Evolutionary conservation across 2,113 vertebrate species (phyloP).

Genomic region (Geococcyx californianus): DNA sequence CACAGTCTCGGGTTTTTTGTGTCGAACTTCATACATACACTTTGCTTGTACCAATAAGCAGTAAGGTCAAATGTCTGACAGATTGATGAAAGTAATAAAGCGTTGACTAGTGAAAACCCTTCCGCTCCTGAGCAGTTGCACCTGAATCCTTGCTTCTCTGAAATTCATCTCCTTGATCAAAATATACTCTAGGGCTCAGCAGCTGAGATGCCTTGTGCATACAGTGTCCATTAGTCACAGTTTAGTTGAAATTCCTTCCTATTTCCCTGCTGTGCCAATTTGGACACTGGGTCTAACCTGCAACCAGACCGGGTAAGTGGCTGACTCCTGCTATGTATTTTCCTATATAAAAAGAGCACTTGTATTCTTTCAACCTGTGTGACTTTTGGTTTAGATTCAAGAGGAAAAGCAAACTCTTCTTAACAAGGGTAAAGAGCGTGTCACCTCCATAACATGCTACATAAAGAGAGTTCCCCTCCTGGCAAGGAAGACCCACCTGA

Average conservation of each 20-base stretch:
- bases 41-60: background rate
- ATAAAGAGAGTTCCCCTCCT: conserved; percentile 48
- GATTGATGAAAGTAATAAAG: background rate
- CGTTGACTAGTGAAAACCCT: background rate
- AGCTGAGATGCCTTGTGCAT: background rate
- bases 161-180: background rate
- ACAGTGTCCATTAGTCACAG: background rate
- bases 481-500: conserved; percentile 41
- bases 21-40: background rate
- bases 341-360: conserved; percentile 3
- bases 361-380: background rate
- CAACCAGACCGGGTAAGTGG: background rate
- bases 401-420: conserved; percentile 33
- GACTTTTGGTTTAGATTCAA: conserved; percentile 43
- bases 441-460: conserved; percentile 44
- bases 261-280: background rate
- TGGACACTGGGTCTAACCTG: background rate
- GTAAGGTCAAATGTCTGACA: background rate
- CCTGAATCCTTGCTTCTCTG: background rate
- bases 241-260: background rate
- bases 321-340: background rate
- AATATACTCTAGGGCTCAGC: background rate
- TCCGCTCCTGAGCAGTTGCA: background rate
- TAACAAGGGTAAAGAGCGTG: conserved; percentile 23
- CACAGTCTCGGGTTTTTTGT: too few species aligned